Evolutionary conservation across 2,797 vertebrate species (phyloP), one percentile per base, ranked within the genome.

Genomic region (Amphiprion clarkii): DNA sequence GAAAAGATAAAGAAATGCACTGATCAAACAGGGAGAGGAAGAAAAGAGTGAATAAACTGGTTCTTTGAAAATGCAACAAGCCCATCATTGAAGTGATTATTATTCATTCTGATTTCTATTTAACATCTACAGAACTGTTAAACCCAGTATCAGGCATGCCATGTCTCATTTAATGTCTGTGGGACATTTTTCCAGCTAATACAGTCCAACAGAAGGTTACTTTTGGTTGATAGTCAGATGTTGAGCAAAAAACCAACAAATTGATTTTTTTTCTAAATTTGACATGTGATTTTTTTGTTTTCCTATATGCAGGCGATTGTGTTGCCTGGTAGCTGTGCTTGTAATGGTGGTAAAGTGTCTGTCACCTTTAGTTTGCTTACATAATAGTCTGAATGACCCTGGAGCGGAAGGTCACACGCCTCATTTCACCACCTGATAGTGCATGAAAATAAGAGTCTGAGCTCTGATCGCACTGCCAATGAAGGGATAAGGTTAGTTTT

Each of bases 401-500:
- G 36, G 27, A 75, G 79, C 31, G 39, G 54, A 71, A 77, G 74
- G 82, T 72, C 23, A 9, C 27, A 59, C 0, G 74, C 67, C 67
- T 78, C 69, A 79, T 84, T 88, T 85, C 71, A 76, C 63, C 69
- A 33, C 51, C 68, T 80, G 23, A 77, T 76, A 39, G 48, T 39
- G 36, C 60, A 83, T 78, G 81, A 19, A 88, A 86, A 84, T 78
- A 11, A 51, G 13, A 77, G 19, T 17, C 42, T 2, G 58, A 25
- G 27, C 42, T 54, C 23, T n/a, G 23, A 29, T 67, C 40, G 48
- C 49, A 1, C 56, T 48, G 17, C 31, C 4, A 65, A 52, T 72
- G 49, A 68, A 59, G 56, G 10, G 6, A 61, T 54, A n/a, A 61
- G 33, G 66, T 3, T 65, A n/a, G 14, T 64, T 90, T 87, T 84